Evolutionary conservation across 2,113 vertebrate species (phyloP), one percentile per base, ranked within the genome.

Genomic region (Quiscalus mexicanus): DNA sequence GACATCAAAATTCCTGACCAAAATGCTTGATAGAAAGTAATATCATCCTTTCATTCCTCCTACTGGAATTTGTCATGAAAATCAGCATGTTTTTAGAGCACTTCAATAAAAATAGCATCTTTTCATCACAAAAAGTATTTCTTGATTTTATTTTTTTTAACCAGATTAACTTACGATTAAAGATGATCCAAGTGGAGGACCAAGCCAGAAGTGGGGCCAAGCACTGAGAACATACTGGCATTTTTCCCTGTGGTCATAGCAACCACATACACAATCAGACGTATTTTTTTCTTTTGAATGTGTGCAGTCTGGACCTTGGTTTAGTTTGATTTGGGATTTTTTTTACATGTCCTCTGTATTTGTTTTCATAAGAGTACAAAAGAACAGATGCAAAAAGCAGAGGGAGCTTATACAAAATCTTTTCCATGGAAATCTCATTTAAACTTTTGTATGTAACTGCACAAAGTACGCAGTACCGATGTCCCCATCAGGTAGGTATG

Each of bases 141-240:
- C 47, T 86, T 86, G 30, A 20, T 64, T 33, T 33, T 53, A 39
- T 27, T 82, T 69, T 83, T 87, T 93, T 71, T 9, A 35, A 56
- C 47, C 25, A 95, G 80, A 91, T 96, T 94, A 95, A 81, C 45
- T 92, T 45, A 53, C 79, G 60, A 89, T 94, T 95, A 95, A 84
- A 95, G 89, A 95, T 92, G 45, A 94, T 85, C 93, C 94, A 95
- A 97, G n/a, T 25, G 30, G 44, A 89, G 86, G 89, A 90, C 85
- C 90, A 96, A 94, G 85, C 76, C 88, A 93, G 71, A 50, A 95
- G 56, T 18, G 23, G 89, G 93, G 80, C 79, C 65, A 95, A 95
- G 74, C 64, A 39, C 53, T 47, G 25, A 79, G 42, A 79, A 59
- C 90, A 65, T 25, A 73, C 63, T 91, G 82, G 67, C 68, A 15